These are phyloP conservation scores for Cabera pusaria DNA, from an alignment of 2,888 invertebrate species.

Conservation along the genomic window DNA sequence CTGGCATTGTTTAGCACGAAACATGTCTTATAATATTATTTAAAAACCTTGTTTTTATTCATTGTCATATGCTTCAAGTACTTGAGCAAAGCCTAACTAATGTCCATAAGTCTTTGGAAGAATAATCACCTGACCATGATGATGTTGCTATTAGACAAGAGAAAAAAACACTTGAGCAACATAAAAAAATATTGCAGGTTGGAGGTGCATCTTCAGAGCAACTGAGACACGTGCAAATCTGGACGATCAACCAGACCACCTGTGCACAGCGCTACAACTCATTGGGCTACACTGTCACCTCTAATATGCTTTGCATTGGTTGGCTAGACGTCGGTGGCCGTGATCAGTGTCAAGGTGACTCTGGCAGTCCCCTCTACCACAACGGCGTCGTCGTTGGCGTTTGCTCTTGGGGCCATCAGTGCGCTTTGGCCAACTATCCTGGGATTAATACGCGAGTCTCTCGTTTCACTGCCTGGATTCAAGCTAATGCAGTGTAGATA, in stretches of 20 bases:
- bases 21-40: too few relatives aligned
- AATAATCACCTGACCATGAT: too few relatives aligned
- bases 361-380: constrained; percentile 61
- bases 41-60: too few relatives aligned
- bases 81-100: too few relatives aligned
- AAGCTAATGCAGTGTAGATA: too few relatives aligned
- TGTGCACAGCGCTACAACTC: constrained; percentile 34
- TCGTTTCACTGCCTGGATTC: constrained; percentile 45
- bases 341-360: constrained; percentile 61
- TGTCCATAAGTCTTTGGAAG: too few relatives aligned
- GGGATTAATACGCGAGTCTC: constrained; percentile 49
- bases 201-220: constrained; percentile 25
- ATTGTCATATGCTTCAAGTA: too few relatives aligned
- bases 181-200: constrained; percentile 22
- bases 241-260: constrained; percentile 38
- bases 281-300: constrained; percentile 28
- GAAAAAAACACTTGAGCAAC: too few relatives aligned
- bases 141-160: too few relatives aligned
- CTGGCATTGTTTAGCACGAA: too few relatives aligned
- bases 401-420: constrained; percentile 45
- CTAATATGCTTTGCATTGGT: constrained; percentile 45
- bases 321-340: constrained; percentile 59
- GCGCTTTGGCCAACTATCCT: constrained; percentile 42
- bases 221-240: constrained; percentile 44
- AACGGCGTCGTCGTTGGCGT: constrained; percentile 49